Evolutionary conservation across 2,113 vertebrate species (phyloP).

Genomic region (Caretta caretta): DNA sequence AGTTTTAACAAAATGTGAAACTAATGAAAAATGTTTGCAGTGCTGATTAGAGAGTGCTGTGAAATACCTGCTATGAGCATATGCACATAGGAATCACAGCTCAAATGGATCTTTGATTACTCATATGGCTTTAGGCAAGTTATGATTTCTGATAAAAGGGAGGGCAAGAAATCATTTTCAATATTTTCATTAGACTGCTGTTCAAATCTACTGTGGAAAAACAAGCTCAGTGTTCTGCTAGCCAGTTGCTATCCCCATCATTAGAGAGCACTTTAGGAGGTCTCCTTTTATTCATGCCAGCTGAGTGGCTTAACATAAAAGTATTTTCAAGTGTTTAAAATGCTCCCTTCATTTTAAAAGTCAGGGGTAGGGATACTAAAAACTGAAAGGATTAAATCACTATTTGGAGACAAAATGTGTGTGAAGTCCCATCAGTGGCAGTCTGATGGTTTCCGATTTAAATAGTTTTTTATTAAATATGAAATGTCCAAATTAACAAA

Average conservation of each 20-base stretch:
- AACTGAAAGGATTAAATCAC: slow-evolving; percentile 74
- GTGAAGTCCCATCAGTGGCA: slow-evolving; percentile 47
- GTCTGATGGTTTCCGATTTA: slow-evolving; percentile 84
- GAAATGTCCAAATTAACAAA: slow-evolving; percentile 88
- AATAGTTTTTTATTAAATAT: slow-evolving; percentile 88
- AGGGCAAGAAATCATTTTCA: slow-evolving; percentile 73
- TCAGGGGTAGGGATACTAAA: slow-evolving; percentile 76
- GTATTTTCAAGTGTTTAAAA: slow-evolving; percentile 58
- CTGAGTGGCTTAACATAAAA: slow-evolving; percentile 74
- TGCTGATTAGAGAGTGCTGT: slow-evolving; percentile 58
- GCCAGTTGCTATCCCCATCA: slow-evolving; percentile 37
- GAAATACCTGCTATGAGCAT: slow-evolving; percentile 3
- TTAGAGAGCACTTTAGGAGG: slow-evolving; percentile 34
- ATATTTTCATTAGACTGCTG: slow-evolving; percentile 56
- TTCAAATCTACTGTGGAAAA: slow-evolving; percentile 64
- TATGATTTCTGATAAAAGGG: slow-evolving; percentile 71
- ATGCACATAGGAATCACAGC: slow-evolving; percentile 20
- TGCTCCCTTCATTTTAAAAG: slow-evolving; percentile 77
- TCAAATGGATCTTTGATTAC: slow-evolving; percentile 74
- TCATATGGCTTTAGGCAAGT: slow-evolving; percentile 52
- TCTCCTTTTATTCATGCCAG: slow-evolving; percentile 47
- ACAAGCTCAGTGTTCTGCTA: slow-evolving; percentile 48
- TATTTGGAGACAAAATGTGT: slow-evolving; percentile 17
- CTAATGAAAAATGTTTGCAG: slow-evolving; percentile 65
- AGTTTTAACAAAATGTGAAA: slow-evolving; percentile 61